Base-by-base conservation (phyloP, 2,113 vertebrate species). In the Semicossyphus pulcher region DNA sequence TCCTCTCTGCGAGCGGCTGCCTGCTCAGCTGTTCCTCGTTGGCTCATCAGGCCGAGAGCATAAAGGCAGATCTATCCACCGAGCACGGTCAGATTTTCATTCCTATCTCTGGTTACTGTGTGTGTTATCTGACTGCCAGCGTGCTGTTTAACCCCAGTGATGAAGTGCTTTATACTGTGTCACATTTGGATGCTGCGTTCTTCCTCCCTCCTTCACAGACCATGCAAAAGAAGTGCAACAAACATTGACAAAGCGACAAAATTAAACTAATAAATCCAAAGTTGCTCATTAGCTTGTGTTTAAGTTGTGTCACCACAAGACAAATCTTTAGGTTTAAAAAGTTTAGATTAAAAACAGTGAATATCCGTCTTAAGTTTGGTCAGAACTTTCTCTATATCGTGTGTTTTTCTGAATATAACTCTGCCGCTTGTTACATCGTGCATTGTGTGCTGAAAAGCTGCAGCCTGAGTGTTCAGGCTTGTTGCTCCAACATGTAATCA, bases 401-500 rank as follows among this genome's bases (percentile, higher is more conserved):
- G 4, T 42, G 23, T 31, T 29, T 47, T 10, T 3, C 52, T 56
- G 3, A 41, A 7, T 10, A 16, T 31, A 47, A 26, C 48, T 8
- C 18, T 18, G 14, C n/a, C 3, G 29, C 60, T 66, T 66, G 41
- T 78, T 74, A 66, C 71, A 42, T 67, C 7, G 2, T 65, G 61
- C 60, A 42, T 36, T 15, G 42, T 37, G 66, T 56, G 54, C 25
- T 16, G 54, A 52, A 42, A 52, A 42, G 44, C 56, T 47, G 4
- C 60, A 16, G 51, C 39, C 49, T 5, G 49, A 48, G 32, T 64
- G 47, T 58, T 71, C 5, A 14, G 18, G 72, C 63, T 16, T 6
- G 42, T 57, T 57, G 15, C 41, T 44, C 29, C 53, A 48, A 29
- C 67, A 39, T 47, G 65, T 39, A 69, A 79, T 86, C 70, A 20